Conservation (phyloP, 2,113 vertebrate species). For the Gambusia holbrooki region DNA sequence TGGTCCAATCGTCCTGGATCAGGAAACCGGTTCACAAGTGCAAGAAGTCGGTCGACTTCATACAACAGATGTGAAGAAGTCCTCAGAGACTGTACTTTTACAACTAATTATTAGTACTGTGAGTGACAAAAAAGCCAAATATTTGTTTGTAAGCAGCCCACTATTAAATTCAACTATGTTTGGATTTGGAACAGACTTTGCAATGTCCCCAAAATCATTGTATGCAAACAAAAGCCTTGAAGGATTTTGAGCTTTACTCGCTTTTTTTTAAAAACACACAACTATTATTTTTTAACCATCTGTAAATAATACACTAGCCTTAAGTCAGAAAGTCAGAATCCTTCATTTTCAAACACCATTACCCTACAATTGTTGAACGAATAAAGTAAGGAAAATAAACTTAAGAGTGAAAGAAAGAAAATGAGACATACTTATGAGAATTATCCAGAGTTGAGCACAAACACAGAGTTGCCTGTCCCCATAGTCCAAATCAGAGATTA, state of each 20-base stretch:
- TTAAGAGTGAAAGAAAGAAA: slow-evolving; percentile 35
- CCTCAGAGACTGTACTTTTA: background rate
- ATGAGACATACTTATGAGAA: slow-evolving; percentile 80
- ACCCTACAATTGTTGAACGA: slow-evolving; percentile 13
- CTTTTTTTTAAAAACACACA: background rate
- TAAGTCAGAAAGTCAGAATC: background rate
- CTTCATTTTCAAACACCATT: background rate
- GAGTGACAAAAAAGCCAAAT: background rate
- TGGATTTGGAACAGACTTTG: background rate
- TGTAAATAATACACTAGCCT: background rate
- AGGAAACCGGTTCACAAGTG: background rate
- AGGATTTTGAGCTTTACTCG: background rate
- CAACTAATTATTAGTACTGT: background rate
- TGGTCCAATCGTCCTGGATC: background rate
- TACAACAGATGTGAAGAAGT: background rate
- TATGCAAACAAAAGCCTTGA: too few species aligned
- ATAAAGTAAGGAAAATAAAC: slow-evolving; percentile 14
- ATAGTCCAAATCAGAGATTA: slow-evolving; percentile 70
- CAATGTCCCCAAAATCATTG: background rate
- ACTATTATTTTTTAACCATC: background rate
- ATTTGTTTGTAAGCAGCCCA: background rate
- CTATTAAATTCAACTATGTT: background rate
- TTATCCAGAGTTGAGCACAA: slow-evolving; percentile 65
- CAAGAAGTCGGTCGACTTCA: background rate
- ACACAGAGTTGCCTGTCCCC: slow-evolving; percentile 65